Conservation (phyloP, 2,888 invertebrate species). For the Scotopteryx bipunctaria region DNA sequence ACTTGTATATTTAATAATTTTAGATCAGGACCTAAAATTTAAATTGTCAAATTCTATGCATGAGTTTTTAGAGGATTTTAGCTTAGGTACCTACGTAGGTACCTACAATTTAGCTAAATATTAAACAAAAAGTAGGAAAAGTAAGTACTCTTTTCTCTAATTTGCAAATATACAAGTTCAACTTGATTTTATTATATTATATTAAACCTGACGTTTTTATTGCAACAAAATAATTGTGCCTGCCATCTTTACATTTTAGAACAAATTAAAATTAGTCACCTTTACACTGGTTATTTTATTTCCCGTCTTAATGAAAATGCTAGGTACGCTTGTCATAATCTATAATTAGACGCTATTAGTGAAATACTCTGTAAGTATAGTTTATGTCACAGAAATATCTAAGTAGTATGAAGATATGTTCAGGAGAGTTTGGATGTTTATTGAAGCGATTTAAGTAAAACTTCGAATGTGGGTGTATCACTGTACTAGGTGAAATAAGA, state of each 20-base stretch:
- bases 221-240: constrained; percentile 36
- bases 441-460: too few species aligned
- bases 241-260: constrained; percentile 63
- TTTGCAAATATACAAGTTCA: not conserved
- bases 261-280: constrained; percentile 77
- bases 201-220: constrained; percentile 3
- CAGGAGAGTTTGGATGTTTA: too few species aligned
- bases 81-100: not conserved
- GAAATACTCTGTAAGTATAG: too few species aligned
- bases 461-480: too few species aligned
- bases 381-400: too few species aligned
- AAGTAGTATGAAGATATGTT: too few species aligned
- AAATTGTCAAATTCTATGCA: too few species aligned
- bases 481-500: too few species aligned
- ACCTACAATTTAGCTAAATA: not conserved
- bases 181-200: not conserved
- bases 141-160: too few species aligned
- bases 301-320: not conserved
- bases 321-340: too few species aligned
- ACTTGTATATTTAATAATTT: not conserved
- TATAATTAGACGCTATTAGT: too few species aligned
- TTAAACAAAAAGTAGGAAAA: not conserved
- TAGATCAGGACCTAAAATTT: too few species aligned
- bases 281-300: constrained; percentile 39
- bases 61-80: not conserved